Percentiles rank a stretch among this genome's conserved stretches.
phyloP scores from a whole-genome alignment of 2,797 vertebrate genomes.

The Cyclura pinguis region DNA sequence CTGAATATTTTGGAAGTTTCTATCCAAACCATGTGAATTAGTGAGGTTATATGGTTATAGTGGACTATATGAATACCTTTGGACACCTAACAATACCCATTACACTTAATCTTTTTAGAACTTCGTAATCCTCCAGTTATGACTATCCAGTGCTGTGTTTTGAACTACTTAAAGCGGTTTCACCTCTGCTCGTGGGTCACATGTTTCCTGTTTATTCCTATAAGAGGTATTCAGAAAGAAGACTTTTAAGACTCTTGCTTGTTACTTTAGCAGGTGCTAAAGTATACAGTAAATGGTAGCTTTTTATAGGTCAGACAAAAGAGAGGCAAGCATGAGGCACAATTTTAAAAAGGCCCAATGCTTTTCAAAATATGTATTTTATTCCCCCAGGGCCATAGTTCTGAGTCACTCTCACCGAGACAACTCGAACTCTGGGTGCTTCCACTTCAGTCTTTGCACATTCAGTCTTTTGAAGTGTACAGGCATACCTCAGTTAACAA shows the following conservation, averaged over 20 bases:
- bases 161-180: neutral
- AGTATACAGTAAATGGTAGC: neutral
- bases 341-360: neutral
- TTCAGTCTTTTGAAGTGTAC: neutral
- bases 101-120: conserved; percentile 25
- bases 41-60: conserved; percentile 36
- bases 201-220: conserved; percentile 10
- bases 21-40: neutral
- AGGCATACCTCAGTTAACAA: neutral
- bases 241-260: neutral
- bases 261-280: neutral
- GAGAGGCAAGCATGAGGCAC: neutral
- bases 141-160: conserved; percentile 31
- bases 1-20: neutral
- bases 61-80: conserved; percentile 15
- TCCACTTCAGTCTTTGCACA: neutral
- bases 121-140: conserved; percentile 37
- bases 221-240: neutral
- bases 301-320: neutral
- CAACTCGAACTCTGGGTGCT: neutral
- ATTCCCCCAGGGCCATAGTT: neutral
- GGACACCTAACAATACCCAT: neutral
- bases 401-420: neutral
- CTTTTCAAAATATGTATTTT: neutral
- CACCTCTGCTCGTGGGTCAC: neutral